These are phyloP conservation scores for Todiramphus saurophagus DNA, from an alignment of 2,113 vertebrate species.

Conservation along the genomic window DNA sequence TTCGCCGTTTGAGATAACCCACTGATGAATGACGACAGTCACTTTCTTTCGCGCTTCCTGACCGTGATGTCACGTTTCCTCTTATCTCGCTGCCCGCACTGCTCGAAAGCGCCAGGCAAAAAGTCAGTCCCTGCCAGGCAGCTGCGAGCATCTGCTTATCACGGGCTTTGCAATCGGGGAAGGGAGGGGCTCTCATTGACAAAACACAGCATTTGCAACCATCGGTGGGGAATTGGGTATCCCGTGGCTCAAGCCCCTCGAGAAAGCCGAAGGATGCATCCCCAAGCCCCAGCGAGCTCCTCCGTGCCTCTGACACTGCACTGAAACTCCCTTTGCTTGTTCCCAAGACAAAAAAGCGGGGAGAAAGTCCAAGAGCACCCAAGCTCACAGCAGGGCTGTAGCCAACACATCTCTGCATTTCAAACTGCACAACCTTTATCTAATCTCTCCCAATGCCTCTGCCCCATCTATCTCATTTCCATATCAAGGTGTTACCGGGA, in stretches of 20 bases:
- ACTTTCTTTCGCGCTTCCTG: conserved; percentile 11
- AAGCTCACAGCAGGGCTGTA: background rate
- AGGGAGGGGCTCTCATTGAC: background rate
- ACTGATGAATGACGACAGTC: background rate
- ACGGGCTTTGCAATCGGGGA: background rate
- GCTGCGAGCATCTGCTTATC: background rate
- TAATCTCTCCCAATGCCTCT: background rate
- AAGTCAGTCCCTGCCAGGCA: background rate
- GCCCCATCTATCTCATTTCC: background rate
- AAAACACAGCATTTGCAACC: background rate
- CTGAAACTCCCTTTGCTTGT: background rate
- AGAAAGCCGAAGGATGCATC: background rate
- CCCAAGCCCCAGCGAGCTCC: accelerated
- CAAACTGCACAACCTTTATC: background rate
- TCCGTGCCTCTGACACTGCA: accelerated
- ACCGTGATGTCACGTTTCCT: conserved; percentile 12
- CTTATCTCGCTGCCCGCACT: background rate
- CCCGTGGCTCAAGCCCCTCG: accelerated
- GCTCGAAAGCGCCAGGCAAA: background rate
- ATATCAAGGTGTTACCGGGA: background rate
- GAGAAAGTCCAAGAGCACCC: background rate
- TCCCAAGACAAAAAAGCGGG: background rate
- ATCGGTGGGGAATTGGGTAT: background rate
- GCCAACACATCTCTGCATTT: background rate
- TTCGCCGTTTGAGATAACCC: background rate